Percentiles rank a stretch among this genome's conserved stretches.
phyloP scores from a whole-genome alignment of 2,113 vertebrate genomes.

The Panthera leo region DNA sequence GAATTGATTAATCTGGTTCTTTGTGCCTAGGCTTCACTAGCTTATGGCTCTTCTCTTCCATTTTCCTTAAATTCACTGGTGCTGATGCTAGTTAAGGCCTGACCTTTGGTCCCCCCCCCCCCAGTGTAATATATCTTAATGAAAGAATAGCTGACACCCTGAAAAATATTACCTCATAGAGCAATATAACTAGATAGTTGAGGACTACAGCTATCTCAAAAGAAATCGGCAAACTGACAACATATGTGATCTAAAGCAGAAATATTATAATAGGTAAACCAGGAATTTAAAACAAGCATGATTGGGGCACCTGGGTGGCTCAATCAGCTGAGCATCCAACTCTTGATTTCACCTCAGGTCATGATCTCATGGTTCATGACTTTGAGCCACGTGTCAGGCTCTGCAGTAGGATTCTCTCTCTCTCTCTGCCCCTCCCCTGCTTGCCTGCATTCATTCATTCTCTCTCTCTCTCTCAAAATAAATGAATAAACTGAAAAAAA shows the following conservation, averaged over 20 bases:
- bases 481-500: too few species aligned
- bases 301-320: too few species aligned
- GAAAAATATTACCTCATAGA: background rate
- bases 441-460: too few species aligned
- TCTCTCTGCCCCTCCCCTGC: too few species aligned
- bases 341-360: too few species aligned
- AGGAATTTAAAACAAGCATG: constrained; percentile 17
- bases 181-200: background rate
- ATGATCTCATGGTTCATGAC: too few species aligned
- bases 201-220: background rate
- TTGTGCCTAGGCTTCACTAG: background rate
- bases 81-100: background rate
- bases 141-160: background rate
- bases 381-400: too few species aligned
- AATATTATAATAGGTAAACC: background rate
- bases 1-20: background rate
- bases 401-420: too few species aligned
- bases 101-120: background rate
- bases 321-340: too few species aligned
- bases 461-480: too few species aligned
- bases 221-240: background rate
- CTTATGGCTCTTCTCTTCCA: background rate
- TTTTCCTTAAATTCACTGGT: background rate
- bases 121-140: background rate
- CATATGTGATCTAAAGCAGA: background rate